Evolutionary conservation across 2,113 vertebrate genomes (phyloP), one percentile per base, ranked within the genome.

Genomic region (Hymenochirus boettgeri): DNA sequence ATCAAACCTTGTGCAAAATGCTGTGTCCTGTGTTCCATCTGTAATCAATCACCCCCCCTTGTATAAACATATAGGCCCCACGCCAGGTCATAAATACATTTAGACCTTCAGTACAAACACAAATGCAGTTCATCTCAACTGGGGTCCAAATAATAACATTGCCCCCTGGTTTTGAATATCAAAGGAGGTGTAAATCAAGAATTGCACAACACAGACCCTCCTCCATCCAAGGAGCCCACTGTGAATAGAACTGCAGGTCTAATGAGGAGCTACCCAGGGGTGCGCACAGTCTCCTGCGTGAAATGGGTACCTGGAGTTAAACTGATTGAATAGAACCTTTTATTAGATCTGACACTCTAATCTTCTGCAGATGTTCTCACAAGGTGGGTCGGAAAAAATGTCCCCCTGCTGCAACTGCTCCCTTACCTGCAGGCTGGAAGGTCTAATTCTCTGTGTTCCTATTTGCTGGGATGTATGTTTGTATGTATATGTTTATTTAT

Each of bases 291-390:
- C 53, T 54, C 53, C 70, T 52, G 5, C 29, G 12, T 72, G 25
- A 2, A 54, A n/a, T n/a, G 8, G 60, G 25, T 71, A 71, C 72
- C 80, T 77, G 72, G 73, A 72, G 72, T 74, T 76, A n/a, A 2
- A 73, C 17, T 76, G 71, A 66, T 77, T 78, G 77, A 75, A 76
- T 64, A 57, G 5, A 1, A 58, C 27, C 65, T 76, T 71, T 72
- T 75, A 74, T 52, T 62, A 76, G 18, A 15, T n/a, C n/a, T 62
- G 75, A 72, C 71, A 63, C 72, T n/a, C n/a, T 76, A 78, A 82
- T 76, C n/a, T 73, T 24, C 69, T 73, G 62, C 85, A 88, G 80
- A 82, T 83, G 83, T 81, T 77, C 79, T 69, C 80, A 78, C 81
- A 74, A 75, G 77, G 79, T 79, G 80, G 77, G 23, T n/a, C 76